Evolutionary conservation across 1,140 invertebrate species (phyloP).

Genomic region (Streblospio benedicti): DNA sequence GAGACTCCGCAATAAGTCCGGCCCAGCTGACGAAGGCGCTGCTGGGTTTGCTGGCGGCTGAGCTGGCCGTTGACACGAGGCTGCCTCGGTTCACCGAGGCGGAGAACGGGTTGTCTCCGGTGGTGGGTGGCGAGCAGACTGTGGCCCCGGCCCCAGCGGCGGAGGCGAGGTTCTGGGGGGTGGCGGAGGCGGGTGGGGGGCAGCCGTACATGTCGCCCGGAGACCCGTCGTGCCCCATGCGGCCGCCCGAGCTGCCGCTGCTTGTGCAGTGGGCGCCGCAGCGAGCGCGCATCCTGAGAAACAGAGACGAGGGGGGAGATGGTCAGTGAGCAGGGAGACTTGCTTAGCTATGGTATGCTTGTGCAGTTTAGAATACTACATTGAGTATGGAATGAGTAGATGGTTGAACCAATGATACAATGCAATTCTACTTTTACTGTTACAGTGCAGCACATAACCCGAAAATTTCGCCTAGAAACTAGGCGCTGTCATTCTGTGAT

Average conservation of each 20-base stretch:
- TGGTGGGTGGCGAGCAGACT: not conserved
- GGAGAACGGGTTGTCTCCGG: not conserved
- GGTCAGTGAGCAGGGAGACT: no score
- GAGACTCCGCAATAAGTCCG: conserved; percentile 54
- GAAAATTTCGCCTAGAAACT: no score
- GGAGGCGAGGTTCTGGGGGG: conserved; percentile 10
- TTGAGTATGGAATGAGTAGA: no score
- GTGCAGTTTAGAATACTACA: no score
- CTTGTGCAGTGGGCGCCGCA: conserved; percentile 89
- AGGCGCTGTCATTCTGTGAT: no score
- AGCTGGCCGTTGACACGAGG: conserved; percentile 52
- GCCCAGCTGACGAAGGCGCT: conserved; percentile 73
- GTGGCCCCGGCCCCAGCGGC: not conserved
- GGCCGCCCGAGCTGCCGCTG: conserved; percentile 61
- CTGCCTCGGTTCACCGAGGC: conserved; percentile 63
- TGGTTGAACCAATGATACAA: no score
- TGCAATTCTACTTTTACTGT: no score
- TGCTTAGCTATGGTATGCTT: no score
- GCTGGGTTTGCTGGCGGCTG: conserved; percentile 71
- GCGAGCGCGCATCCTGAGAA: conserved; percentile 64
- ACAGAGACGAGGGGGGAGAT: conserved; percentile 13
- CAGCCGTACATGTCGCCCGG: conserved; percentile 19
- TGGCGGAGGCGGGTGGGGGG: no score
- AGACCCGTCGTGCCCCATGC: conserved; percentile 31
- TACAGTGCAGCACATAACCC: no score